Evolutionary conservation across 2,888 invertebrate species (phyloP), one percentile per base, ranked within the genome.

Genomic region (Malthinus flaveolus): DNA sequence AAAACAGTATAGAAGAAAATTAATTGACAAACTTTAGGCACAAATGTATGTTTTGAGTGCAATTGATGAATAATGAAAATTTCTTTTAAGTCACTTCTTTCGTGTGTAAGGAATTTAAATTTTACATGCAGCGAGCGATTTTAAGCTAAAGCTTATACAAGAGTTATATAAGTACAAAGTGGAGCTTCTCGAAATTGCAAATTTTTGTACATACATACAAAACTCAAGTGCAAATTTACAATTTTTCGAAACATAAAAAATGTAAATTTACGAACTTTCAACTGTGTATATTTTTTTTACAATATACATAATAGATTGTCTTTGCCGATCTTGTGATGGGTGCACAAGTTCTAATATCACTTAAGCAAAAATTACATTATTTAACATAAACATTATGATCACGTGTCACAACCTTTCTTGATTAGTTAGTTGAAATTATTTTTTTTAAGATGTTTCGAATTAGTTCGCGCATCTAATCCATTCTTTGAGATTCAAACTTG

Each of bases 341-440:
- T 68, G 68, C 71, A 69, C 69, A 71, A 68, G 66, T 59, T 64
- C 65, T 69, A 70, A 64, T 66, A 66, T 67, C 53, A 62, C 67
- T 68, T 70, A 70, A 68, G 70, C 69, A 61, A 66, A 65, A 70
- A 68, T 65, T 70, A 70, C 66, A 69, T 69, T 70, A 71, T 66
- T 49, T 56, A 59, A 56, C 59, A 59, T 59, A 59, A 59, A 56
- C 48, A 58, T 67, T 57, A 66, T 70, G 65, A 62, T 71, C 68
- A 69, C 64, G 64, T 68, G 68, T 75, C 76, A 75, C 76, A 75
- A 76, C 75, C 76, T 68, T 76, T 68, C 64, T 73, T 74, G 73
- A 74, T 74, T 73, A 70, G 62, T 74, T 73, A 70, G 62, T 69
- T 62, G 59, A 59, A 51, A 54, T 67, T 64, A 65, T 58, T 64